phyloP scores from a whole-genome alignment of 2,113 vertebrate species.

The Malurus cyaneus region DNA sequence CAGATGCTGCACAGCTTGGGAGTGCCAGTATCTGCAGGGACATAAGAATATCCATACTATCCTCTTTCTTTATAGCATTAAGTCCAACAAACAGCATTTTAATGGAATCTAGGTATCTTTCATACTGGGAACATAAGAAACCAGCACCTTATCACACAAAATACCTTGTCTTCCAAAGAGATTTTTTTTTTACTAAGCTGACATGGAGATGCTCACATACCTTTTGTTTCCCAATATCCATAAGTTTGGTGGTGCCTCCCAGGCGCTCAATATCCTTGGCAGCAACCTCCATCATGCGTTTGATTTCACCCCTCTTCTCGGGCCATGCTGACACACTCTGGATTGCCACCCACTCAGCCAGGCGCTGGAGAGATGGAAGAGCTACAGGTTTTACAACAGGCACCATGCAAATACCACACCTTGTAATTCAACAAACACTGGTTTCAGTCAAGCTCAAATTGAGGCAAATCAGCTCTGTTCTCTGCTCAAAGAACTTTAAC shows the following conservation, averaged over 20 bases:
- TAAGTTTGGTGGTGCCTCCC: constrained; percentile 85
- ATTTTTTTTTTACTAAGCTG: not conserved
- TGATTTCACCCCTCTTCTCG: constrained; percentile 89
- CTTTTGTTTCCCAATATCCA: constrained; percentile 89
- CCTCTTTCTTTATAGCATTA: not conserved
- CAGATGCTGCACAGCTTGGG: not conserved
- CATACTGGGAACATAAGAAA: not conserved
- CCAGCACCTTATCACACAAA: not conserved
- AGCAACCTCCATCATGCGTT: constrained; percentile 89
- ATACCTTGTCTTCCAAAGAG: not conserved
- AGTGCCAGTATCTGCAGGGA: not conserved
- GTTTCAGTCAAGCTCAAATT: not conserved
- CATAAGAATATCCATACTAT: not conserved
- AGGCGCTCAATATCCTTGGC: constrained; percentile 85
- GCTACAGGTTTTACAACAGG: not conserved
- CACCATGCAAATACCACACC: not conserved
- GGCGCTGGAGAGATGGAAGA: constrained; percentile 71
- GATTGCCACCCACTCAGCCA: constrained; percentile 90
- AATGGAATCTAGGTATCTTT: not conserved
- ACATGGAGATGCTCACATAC: constrained; percentile 43
- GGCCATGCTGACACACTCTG: constrained; percentile 95
- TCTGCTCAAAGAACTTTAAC: not conserved
- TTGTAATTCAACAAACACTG: not conserved
- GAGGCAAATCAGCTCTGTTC: not conserved
- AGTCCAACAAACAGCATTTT: not conserved